Conservation (phyloP, 2,113 vertebrate species). For the Caracal caracal region DNA sequence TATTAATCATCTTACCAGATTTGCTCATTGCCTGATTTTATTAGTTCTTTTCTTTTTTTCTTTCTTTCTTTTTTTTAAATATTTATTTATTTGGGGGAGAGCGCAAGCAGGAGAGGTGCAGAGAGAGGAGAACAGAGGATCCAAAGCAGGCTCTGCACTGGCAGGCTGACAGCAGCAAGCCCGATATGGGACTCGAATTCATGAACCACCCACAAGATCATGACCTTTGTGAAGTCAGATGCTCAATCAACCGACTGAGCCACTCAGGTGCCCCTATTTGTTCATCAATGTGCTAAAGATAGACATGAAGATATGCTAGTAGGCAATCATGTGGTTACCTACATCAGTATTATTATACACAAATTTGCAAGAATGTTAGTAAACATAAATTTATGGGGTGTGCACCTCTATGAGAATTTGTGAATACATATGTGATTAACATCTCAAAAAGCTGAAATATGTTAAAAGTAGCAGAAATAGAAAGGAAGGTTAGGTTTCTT, state of each 20-base stretch:
- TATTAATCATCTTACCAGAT: background rate
- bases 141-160: too few relatives aligned
- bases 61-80: too few relatives aligned
- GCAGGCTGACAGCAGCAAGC: too few relatives aligned
- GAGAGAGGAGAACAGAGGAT: too few relatives aligned
- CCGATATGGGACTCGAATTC: too few relatives aligned
- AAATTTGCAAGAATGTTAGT: background rate
- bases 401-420: background rate
- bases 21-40: background rate
- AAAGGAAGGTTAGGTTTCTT: background rate
- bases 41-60: background rate
- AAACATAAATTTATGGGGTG: background rate
- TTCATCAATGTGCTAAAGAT: background rate
- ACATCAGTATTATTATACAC: background rate
- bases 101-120: too few relatives aligned
- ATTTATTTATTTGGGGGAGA: too few relatives aligned
- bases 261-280: background rate
- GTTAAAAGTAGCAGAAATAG: background rate
- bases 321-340: background rate
- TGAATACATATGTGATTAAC: background rate
- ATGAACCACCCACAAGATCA: too few relatives aligned
- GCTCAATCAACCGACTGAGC: too few relatives aligned
- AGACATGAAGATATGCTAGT: background rate
- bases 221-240: too few relatives aligned
- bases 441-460: slow-evolving; percentile 15